These are phyloP conservation scores for Chroicocephalus ridibundus DNA, from an alignment of 2,113 vertebrate species.

Conservation along the genomic window DNA sequence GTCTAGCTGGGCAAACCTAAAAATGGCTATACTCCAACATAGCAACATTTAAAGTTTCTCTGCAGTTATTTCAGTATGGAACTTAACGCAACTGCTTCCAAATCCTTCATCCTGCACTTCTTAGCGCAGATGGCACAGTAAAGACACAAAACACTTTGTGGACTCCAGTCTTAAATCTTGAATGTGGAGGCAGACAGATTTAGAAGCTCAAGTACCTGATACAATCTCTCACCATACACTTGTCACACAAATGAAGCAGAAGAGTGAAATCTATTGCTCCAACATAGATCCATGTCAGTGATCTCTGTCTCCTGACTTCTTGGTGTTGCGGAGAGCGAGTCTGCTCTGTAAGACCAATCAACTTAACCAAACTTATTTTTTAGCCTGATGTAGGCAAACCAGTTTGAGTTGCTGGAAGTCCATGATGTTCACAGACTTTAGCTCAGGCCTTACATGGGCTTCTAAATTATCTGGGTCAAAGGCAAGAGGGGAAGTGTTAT, in stretches of 20 bases:
- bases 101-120: neutral
- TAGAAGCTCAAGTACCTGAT: neutral
- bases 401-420: neutral
- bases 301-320: neutral
- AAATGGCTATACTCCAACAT: constrained; percentile 21
- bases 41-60: constrained; percentile 5
- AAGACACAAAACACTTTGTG: neutral
- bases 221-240: neutral
- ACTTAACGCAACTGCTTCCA: constrained; percentile 39
- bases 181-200: neutral
- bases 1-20: constrained; percentile 48
- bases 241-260: neutral
- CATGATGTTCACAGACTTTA: neutral
- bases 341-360: neutral
- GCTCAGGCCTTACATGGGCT: neutral
- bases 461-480: neutral
- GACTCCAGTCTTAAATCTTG: neutral
- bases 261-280: neutral
- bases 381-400: neutral
- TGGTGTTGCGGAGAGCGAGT: neutral
- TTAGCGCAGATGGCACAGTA: neutral
- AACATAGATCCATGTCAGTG: neutral
- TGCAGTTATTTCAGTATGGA: neutral
- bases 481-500: neutral
- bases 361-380: neutral